Conservation (phyloP, 2,797 vertebrate species). For the Parotocinclus haroldoi region DNA sequence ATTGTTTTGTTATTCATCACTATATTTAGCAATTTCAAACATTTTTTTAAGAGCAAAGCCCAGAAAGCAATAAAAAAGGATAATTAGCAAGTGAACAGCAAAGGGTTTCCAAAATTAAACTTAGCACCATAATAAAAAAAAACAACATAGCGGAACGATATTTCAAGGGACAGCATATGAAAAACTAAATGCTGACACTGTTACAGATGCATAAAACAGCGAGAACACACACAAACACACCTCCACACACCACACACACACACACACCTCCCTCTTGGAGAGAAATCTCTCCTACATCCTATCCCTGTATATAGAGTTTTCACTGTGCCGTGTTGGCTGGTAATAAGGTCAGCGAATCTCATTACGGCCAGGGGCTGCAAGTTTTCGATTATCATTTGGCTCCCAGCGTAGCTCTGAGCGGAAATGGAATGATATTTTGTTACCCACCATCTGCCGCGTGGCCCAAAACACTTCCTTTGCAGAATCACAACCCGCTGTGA, state of each 20-base stretch:
- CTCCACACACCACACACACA: too few relatives aligned
- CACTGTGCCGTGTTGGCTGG: conserved; percentile 30
- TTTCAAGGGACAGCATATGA: conserved; percentile 14
- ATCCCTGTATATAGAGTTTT: conserved; percentile 32
- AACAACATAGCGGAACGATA: not conserved
- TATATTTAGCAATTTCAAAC: too few relatives aligned
- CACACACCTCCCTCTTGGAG: conserved; percentile 6
- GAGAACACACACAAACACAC: conserved; percentile 1
- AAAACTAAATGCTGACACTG: conserved; percentile 40
- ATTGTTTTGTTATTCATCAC: too few relatives aligned
- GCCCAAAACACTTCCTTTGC: conserved; percentile 60
- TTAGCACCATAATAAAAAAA: too few relatives aligned
- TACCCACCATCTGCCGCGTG: conserved; percentile 60
- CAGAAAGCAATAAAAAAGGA: too few relatives aligned
- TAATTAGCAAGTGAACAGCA: too few relatives aligned
- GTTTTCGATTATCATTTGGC: conserved; percentile 61
- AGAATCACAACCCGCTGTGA: conserved; percentile 54
- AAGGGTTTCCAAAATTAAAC: too few relatives aligned
- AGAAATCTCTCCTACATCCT: conserved; percentile 24
- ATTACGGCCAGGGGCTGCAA: conserved; percentile 53
- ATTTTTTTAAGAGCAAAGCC: too few relatives aligned
- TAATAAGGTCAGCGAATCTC: conserved; percentile 52
- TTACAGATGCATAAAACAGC: conserved; percentile 24
- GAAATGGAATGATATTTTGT: conserved; percentile 64
- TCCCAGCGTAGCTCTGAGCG: conserved; percentile 52